Conservation (phyloP, 2,888 invertebrate genomes). For the Yponomeuta cagnagella region DNA sequence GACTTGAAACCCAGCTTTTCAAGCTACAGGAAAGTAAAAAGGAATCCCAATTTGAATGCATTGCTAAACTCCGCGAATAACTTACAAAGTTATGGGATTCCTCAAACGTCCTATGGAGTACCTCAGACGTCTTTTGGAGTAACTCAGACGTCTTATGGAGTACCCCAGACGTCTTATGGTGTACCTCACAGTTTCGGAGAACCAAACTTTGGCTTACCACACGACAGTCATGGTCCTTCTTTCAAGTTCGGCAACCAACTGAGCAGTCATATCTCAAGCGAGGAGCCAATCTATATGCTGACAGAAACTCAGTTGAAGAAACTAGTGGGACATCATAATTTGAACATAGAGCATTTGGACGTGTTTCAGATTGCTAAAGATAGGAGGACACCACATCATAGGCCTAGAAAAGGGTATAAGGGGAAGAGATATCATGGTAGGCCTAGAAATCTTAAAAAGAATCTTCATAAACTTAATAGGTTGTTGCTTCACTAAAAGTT, state of each 20-base stretch:
- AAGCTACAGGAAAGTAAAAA: conserved; percentile 30
- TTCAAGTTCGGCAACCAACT: conserved; percentile 6
- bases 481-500: conserved; percentile 15
- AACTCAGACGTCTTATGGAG: conserved; percentile 16
- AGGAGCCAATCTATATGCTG: conserved; percentile 58
- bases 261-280: conserved; percentile 22
- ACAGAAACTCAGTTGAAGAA: conserved; percentile 56
- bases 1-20: conserved; percentile 32
- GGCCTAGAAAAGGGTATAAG: conserved; percentile 31
- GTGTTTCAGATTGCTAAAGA: conserved; percentile 43
- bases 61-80: conserved; percentile 17
- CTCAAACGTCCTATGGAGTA: conserved; percentile 21
- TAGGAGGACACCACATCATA: conserved; percentile 25
- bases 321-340: conserved; percentile 50
- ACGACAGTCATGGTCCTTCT: not conserved
- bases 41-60: conserved; percentile 17
- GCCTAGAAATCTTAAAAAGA: conserved; percentile 38
- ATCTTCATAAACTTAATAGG: conserved; percentile 45
- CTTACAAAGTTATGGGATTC: conserved; percentile 29
- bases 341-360: conserved; percentile 59
- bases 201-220: not conserved
- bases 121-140: conserved; percentile 16
- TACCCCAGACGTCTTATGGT: conserved; percentile 17
- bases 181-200: not conserved
- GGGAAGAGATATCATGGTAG: conserved; percentile 29